Conservation (phyloP, 2,797 vertebrate species). For the Anisognathus igniventris region DNA sequence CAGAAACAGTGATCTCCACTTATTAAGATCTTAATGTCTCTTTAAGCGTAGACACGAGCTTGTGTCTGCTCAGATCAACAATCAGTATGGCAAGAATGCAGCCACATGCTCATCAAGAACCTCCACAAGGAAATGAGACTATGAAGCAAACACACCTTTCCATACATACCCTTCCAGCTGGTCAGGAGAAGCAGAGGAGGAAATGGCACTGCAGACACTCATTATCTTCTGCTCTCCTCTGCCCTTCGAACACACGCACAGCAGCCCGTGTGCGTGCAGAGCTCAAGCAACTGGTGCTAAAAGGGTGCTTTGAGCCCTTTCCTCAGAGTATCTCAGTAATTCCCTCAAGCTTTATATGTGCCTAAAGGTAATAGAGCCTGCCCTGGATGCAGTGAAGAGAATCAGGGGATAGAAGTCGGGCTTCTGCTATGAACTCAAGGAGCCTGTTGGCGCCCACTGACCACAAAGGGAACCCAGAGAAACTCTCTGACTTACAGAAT, state of each 20-base stretch:
- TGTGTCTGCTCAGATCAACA: neutral
- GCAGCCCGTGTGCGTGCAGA: accelerated
- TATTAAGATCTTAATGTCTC: neutral
- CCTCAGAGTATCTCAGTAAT: neutral
- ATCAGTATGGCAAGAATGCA: neutral
- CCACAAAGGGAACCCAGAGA: neutral
- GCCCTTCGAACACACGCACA: neutral
- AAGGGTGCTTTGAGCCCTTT: neutral
- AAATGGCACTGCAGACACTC: neutral
- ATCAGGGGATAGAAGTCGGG: neutral
- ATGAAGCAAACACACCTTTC: neutral
- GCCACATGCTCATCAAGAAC: neutral
- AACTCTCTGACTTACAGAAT: neutral
- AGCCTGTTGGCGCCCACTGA: neutral
- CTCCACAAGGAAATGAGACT: neutral
- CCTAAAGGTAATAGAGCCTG: neutral
- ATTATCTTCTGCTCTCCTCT: neutral
- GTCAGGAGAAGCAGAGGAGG: neutral
- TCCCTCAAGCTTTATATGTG: neutral
- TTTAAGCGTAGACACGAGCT: neutral
- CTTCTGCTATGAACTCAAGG: neutral
- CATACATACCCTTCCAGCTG: neutral
- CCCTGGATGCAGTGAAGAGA: neutral
- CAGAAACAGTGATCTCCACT: neutral
- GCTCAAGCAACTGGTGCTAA: neutral